phyloP scores from a whole-genome alignment of 2,113 vertebrate species.

The Lophochroa leadbeateri region DNA sequence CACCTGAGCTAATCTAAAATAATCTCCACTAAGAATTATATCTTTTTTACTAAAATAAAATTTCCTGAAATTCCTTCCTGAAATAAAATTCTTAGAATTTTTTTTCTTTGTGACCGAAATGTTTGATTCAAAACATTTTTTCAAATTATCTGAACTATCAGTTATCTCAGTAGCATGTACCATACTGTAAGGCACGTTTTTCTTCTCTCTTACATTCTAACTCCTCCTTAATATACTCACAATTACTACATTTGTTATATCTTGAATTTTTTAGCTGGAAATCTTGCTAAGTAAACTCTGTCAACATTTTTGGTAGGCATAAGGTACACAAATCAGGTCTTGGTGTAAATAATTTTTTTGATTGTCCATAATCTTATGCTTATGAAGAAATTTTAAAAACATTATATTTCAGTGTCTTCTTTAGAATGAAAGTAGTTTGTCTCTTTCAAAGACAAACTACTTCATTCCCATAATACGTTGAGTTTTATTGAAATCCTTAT shows the following conservation, averaged over 20 bases:
- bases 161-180: not conserved
- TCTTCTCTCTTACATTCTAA: not conserved
- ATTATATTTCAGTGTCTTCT: not conserved
- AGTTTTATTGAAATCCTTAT: not conserved
- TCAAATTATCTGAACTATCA: not conserved
- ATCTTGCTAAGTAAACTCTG: not conserved
- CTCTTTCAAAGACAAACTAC: not conserved
- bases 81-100: not conserved
- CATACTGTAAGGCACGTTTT: not conserved
- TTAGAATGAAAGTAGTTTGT: not conserved
- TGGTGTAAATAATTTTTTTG: not conserved
- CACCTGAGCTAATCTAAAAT: not conserved
- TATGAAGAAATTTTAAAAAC: not conserved
- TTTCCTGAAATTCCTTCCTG: not conserved
- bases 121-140: not conserved
- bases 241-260: not conserved
- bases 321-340: not conserved
- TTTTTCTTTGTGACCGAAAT: not conserved
- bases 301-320: not conserved
- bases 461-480: not conserved
- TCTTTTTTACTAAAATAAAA: not conserved
- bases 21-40: not conserved
- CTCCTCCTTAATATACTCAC: not conserved
- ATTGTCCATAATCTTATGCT: not conserved
- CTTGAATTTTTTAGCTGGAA: not conserved